These are phyloP conservation scores for Caenorhabditis angaria DNA, from an alignment of 2,888 invertebrate genomes.

Conservation along the genomic window DNA sequence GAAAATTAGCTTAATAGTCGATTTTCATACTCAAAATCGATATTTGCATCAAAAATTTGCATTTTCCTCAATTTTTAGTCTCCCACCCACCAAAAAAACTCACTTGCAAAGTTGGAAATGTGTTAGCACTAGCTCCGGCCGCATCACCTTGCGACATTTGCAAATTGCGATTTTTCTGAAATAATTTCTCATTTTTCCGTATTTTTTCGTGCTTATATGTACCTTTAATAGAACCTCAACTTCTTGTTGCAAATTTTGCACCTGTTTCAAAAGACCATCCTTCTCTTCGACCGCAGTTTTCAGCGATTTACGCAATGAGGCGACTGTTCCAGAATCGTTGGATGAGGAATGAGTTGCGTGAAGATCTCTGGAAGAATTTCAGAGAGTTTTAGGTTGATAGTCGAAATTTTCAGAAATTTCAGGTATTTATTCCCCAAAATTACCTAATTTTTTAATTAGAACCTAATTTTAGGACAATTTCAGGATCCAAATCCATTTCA, in stretches of 20 bases:
- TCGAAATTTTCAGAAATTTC: background rate
- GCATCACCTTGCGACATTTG: constrained; percentile 39
- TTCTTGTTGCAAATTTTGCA: constrained; percentile 41
- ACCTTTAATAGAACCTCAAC: constrained; percentile 51
- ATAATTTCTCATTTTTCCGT: background rate
- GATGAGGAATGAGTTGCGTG: constrained; percentile 18
- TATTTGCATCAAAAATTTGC: too few relatives aligned
- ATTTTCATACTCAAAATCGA: background rate
- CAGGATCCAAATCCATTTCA: background rate
- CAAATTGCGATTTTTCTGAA: constrained; percentile 52
- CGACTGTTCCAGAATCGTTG: constrained; percentile 21
- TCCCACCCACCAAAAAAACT: background rate
- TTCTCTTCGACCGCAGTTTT: constrained; percentile 28
- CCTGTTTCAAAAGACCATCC: constrained; percentile 22
- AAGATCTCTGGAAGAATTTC: constrained; percentile 20
- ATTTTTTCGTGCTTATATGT: background rate
- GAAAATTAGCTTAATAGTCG: too few relatives aligned
- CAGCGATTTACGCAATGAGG: constrained; percentile 34
- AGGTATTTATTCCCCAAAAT: background rate
- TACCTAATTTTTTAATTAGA: background rate
- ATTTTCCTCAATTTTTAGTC: background rate
- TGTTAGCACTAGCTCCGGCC: constrained; percentile 28
- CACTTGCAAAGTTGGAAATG: constrained; percentile 49
- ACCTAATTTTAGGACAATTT: background rate
- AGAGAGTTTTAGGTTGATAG: too few relatives aligned